These are phyloP conservation scores for Geotrupes spiniger DNA, from an alignment of 2,888 invertebrate genomes.

Conservation along the genomic window DNA sequence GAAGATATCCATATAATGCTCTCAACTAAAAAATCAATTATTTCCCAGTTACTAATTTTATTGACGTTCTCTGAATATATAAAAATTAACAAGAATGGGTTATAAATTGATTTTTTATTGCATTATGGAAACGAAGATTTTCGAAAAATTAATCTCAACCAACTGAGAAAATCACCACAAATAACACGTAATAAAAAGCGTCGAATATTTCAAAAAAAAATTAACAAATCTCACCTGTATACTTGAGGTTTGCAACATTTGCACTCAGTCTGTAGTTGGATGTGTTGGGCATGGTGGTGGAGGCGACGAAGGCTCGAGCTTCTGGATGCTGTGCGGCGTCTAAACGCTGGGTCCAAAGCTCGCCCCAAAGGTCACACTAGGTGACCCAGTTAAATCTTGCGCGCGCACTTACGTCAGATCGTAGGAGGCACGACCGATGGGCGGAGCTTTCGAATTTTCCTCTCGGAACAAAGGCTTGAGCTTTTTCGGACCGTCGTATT, in stretches of 20 bases:
- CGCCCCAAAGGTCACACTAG: constrained; percentile 43
- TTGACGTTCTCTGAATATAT: too few species aligned
- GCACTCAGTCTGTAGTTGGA: constrained; percentile 47
- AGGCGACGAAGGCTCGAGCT: constrained; percentile 40
- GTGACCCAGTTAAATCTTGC: constrained; percentile 46
- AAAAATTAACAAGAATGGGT: too few species aligned
- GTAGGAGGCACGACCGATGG: constrained; percentile 26
- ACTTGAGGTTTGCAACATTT: constrained; percentile 41
- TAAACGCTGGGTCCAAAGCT: constrained; percentile 39
- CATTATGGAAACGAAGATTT: too few species aligned
- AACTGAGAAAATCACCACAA: too few species aligned
- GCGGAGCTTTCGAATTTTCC: constrained; percentile 13
- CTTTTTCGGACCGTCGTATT: constrained; percentile 11
- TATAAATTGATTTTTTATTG: too few species aligned
- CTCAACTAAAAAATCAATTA: too few species aligned
- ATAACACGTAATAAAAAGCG: neutral
- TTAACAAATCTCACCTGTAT: constrained; percentile 42
- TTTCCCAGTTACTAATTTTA: too few species aligned
- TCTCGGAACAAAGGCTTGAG: constrained; percentile 12
- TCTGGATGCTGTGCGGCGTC: constrained; percentile 42
- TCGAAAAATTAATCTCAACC: too few species aligned
- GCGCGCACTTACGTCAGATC: constrained; percentile 44
- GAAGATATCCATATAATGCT: too few species aligned
- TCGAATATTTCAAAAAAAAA: neutral
- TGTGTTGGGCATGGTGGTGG: constrained; percentile 41